phyloP scores from a whole-genome alignment of 2,797 vertebrate species.

The Taeniopygia guttata region DNA sequence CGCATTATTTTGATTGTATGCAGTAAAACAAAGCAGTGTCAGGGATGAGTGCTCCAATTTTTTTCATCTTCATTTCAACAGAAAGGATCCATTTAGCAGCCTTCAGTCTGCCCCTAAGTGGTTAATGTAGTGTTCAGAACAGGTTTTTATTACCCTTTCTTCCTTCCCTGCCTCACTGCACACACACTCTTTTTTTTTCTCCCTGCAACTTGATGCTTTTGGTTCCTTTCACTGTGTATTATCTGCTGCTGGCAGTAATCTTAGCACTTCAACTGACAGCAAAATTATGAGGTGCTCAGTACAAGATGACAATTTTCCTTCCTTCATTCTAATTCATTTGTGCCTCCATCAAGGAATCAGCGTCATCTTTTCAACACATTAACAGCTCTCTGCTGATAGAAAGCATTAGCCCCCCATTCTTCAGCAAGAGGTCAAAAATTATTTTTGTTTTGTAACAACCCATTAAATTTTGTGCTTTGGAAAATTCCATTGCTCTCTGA shows the following conservation, averaged over 20 bases:
- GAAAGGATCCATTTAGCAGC: background rate
- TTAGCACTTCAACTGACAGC: slow-evolving; percentile 61
- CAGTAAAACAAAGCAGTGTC: background rate
- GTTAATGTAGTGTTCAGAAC: slow-evolving; percentile 51
- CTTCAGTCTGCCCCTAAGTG: slow-evolving; percentile 20
- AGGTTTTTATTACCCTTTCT: slow-evolving; percentile 36
- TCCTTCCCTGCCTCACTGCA: slow-evolving; percentile 40
- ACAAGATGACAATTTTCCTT: slow-evolving; percentile 48
- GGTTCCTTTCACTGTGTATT: slow-evolving; percentile 42
- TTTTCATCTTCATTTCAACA: background rate
- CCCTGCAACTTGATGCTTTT: slow-evolving; percentile 33
- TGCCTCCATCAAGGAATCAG: slow-evolving; percentile 10
- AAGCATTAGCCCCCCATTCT: slow-evolving; percentile 19
- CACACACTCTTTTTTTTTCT: background rate
- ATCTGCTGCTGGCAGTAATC: slow-evolving; percentile 49
- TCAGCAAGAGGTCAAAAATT: slow-evolving; percentile 39
- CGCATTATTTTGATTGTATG: background rate
- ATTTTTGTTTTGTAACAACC: slow-evolving; percentile 49
- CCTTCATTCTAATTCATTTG: slow-evolving; percentile 64
- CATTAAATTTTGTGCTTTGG: slow-evolving; percentile 43
- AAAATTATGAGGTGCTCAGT: slow-evolving; percentile 65
- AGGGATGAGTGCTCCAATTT: background rate
- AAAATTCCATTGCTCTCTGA: slow-evolving; percentile 20
- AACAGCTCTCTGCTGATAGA: slow-evolving; percentile 38
- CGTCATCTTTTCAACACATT: background rate